These are phyloP conservation scores for Tragelaphus buxtoni DNA, from an alignment of 2,113 vertebrate genomes.

Conservation along the genomic window DNA sequence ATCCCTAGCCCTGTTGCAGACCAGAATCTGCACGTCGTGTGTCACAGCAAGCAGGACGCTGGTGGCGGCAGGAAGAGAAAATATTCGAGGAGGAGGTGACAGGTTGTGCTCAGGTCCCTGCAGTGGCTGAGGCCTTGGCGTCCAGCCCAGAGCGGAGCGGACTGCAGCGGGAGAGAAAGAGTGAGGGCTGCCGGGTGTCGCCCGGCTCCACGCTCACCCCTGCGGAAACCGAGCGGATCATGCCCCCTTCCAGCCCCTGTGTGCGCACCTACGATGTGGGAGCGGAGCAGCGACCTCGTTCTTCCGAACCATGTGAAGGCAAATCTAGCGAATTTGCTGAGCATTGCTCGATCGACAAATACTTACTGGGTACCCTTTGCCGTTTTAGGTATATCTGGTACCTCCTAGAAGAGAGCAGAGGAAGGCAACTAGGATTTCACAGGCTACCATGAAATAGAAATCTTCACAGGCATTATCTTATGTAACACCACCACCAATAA, in stretches of 20 bases:
- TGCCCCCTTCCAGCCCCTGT: not conserved
- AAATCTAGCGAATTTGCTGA: not conserved
- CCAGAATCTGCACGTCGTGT: not conserved
- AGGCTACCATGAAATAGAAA: not conserved
- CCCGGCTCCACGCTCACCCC: fast-evolving
- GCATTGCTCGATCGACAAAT: not conserved
- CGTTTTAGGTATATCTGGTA: not conserved
- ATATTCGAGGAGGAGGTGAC: too few species aligned
- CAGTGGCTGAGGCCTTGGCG: not conserved
- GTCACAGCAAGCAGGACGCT: not conserved
- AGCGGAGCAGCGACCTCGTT: too few species aligned
- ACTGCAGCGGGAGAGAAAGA: not conserved
- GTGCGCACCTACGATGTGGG: not conserved
- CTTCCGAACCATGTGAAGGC: not conserved
- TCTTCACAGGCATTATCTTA: not conserved
- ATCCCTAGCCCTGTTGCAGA: too few species aligned
- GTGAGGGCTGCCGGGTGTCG: fast-evolving
- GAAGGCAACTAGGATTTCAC: not conserved
- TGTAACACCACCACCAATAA: not conserved
- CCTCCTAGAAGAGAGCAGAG: not conserved
- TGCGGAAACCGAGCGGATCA: too few species aligned
- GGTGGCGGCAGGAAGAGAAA: not conserved
- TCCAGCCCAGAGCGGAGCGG: too few species aligned
- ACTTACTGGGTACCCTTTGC: not conserved
- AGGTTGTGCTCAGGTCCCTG: not conserved